A percentile compares a stretch with the other conserved stretches of the same genome.
Conservation (phyloP, 2,113 vertebrate species). For the Hydrolagus affinis region DNA sequence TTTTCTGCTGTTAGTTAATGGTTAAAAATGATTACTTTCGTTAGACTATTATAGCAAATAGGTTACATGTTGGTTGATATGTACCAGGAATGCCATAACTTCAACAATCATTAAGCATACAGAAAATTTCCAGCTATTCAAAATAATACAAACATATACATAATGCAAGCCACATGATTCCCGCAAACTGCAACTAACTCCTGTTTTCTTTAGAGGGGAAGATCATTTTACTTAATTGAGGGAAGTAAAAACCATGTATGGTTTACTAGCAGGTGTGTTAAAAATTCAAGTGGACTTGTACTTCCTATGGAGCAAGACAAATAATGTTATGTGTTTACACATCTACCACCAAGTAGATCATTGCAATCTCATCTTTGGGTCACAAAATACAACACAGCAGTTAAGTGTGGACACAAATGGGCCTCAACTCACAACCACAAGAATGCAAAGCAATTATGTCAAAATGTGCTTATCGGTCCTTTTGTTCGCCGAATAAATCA, state of each 20-base stretch:
- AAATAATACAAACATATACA: too few species aligned
- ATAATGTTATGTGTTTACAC: too few species aligned
- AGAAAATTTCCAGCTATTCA: neutral
- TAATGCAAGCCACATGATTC: too few species aligned
- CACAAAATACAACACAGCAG: neutral
- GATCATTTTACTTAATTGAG: too few species aligned
- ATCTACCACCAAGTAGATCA: too few species aligned
- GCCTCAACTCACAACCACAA: neutral
- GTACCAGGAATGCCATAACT: neutral
- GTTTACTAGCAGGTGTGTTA: conserved; percentile 2
- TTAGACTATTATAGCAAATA: neutral
- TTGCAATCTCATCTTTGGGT: too few species aligned
- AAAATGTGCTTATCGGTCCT: neutral
- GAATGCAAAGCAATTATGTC: neutral
- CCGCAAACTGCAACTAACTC: conserved; percentile 36
- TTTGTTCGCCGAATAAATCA: conserved; percentile 8
- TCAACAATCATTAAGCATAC: neutral
- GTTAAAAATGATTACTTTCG: neutral
- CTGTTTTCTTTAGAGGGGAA: conserved; percentile 19
- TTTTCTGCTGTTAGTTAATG: too few species aligned
- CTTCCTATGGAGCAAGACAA: too few species aligned
- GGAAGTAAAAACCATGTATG: too few species aligned
- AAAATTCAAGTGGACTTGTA: neutral
- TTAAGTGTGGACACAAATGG: neutral
- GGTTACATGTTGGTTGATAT: neutral